phyloP scores from a whole-genome alignment of 2,888 invertebrate genomes.

The Dinocampus coccinellae region DNA sequence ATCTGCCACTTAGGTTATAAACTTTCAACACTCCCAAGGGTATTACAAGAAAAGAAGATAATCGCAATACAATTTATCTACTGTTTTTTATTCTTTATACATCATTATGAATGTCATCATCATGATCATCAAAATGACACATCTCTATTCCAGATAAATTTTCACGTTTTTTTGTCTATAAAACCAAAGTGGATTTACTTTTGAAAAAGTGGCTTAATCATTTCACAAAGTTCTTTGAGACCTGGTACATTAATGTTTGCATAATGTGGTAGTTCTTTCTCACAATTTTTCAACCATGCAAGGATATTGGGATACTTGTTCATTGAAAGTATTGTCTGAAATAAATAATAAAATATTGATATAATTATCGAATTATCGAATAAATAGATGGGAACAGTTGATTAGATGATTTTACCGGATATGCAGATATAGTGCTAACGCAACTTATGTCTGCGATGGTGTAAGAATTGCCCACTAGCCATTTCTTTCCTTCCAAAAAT shows the following conservation, averaged over 20 bases:
- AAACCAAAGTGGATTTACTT: too few species aligned
- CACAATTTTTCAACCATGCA: conserved; percentile 69
- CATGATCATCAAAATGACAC: too few species aligned
- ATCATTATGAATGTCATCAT: too few species aligned
- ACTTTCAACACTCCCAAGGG: too few species aligned
- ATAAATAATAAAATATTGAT: background rate
- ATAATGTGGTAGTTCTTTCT: background rate
- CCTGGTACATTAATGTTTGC: background rate
- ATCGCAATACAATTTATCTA: too few species aligned
- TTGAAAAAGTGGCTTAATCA: too few species aligned
- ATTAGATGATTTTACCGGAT: conserved; percentile 40
- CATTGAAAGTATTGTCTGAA: conserved; percentile 39
- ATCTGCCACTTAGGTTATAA: too few species aligned
- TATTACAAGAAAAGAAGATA: too few species aligned
- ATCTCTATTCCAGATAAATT: too few species aligned
- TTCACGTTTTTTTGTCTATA: too few species aligned
- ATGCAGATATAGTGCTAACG: conserved; percentile 33
- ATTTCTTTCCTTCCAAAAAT: conserved; percentile 58
- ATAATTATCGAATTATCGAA: background rate
- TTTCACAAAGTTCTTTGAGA: background rate
- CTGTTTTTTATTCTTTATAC: too few species aligned
- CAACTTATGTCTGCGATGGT: conserved; percentile 57
- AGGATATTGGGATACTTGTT: conserved; percentile 72
- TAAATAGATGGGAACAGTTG: background rate
- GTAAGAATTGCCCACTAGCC: conserved; percentile 52